These are phyloP conservation scores for Notarius lentiginosus DNA, from an alignment of 2,113 vertebrate genomes.

Conservation along the genomic window DNA sequence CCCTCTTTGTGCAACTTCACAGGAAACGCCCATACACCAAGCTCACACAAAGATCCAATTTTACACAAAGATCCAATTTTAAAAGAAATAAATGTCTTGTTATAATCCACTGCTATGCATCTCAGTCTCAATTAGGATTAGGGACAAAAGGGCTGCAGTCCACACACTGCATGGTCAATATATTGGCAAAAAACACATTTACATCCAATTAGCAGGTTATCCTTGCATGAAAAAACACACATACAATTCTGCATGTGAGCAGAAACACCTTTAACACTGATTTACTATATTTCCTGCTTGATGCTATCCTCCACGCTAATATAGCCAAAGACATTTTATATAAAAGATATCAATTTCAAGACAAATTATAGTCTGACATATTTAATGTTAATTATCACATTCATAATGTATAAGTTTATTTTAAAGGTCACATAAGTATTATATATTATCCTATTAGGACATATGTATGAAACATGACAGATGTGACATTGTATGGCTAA, in stretches of 20 bases:
- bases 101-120: conserved; percentile 47
- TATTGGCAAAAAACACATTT: conserved; percentile 36
- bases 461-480: neutral
- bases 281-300: neutral
- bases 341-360: neutral
- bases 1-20: conserved; percentile 4
- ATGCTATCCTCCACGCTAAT: neutral
- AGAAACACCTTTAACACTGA: neutral
- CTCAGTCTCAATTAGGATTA: conserved; percentile 47
- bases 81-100: conserved; percentile 56
- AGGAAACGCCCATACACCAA: conserved; percentile 19
- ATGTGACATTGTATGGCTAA: neutral
- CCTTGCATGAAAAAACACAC: neutral
- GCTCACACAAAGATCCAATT: conserved; percentile 43
- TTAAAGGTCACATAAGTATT: neutral
- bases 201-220: conserved; percentile 22
- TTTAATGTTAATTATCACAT: neutral
- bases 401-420: neutral
- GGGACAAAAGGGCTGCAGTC: neutral
- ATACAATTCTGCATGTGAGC: neutral
- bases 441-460: neutral
- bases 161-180: conserved; percentile 28
- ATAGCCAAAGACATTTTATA: neutral
- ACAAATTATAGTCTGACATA: neutral
- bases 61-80: conserved; percentile 46